Evolutionary conservation across 2,113 vertebrate species (phyloP).

Genomic region (Chunga burmeisteri): DNA sequence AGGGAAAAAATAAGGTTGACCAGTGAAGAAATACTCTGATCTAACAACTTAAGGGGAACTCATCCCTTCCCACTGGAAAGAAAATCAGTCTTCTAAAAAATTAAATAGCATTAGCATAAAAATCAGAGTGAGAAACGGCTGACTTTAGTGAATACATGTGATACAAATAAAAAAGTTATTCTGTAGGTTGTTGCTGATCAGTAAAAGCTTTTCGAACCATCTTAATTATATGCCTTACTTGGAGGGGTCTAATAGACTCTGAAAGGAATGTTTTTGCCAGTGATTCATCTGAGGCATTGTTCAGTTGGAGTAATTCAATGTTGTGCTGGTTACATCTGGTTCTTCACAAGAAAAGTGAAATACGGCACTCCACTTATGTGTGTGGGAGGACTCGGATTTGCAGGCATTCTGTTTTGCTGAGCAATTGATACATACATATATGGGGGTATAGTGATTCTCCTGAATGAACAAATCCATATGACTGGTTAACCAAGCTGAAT

Average conservation of each 20-base stretch:
- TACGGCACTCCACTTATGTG: not conserved
- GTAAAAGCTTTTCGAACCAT: not conserved
- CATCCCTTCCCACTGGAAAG: not conserved
- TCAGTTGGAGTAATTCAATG: not conserved
- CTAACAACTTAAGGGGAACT: not conserved
- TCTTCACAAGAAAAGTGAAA: not conserved
- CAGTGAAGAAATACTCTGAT: not conserved
- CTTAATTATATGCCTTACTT: not conserved
- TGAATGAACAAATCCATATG: not conserved
- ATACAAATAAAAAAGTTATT: not conserved
- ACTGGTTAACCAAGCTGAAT: not conserved
- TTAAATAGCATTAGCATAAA: not conserved
- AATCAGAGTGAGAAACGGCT: not conserved
- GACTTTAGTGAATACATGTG: not conserved
- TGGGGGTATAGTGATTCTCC: not conserved
- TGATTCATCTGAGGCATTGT: not conserved
- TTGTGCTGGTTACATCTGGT: not conserved
- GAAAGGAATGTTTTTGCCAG: not conserved
- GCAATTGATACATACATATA: fast-evolving
- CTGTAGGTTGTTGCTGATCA: not conserved
- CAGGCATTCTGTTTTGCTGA: not conserved
- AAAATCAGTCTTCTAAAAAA: not conserved
- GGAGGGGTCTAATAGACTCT: not conserved
- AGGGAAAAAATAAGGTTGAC: not conserved
- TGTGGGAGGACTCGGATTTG: not conserved